phyloP scores from a whole-genome alignment of 1,140 invertebrate species.

The Lordiphosa collinella region DNA sequence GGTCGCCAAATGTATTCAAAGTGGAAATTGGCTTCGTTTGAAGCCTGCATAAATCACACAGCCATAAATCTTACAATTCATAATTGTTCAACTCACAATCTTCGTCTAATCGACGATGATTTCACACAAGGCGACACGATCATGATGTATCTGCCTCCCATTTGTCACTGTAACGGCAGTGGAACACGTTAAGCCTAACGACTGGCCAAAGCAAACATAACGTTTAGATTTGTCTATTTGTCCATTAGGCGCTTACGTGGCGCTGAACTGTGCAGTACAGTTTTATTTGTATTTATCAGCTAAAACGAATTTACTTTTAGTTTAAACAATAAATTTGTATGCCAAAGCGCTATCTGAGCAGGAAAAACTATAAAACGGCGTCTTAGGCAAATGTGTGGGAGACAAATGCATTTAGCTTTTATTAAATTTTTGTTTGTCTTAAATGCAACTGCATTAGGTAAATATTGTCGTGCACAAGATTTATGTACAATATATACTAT shows the following conservation, averaged over 20 bases:
- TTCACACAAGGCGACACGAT: conserved; percentile 53
- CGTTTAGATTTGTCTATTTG: conserved; percentile 55
- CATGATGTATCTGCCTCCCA: conserved; percentile 69
- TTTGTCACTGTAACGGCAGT: conserved; percentile 68
- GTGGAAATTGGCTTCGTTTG: conserved; percentile 40
- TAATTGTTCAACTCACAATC: conserved; percentile 50
- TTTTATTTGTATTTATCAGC: conserved; percentile 40
- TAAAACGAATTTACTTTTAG: conserved; percentile 39
- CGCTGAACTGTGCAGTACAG: conserved; percentile 32
- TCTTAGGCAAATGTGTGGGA: conserved; percentile 14
- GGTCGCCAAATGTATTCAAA: conserved; percentile 15
- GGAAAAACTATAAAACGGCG: conserved; percentile 27
- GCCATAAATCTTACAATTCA: conserved; percentile 50
- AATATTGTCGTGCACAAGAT: conserved; percentile 25
- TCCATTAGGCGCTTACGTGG: conserved; percentile 62
- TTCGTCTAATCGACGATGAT: conserved; percentile 40
- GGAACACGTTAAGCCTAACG: conserved; percentile 67
- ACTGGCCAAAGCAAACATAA: conserved; percentile 55
- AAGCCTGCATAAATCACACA: conserved; percentile 56
- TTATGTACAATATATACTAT: no score
- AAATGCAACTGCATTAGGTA: conserved; percentile 36
- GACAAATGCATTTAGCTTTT: conserved; percentile 37
- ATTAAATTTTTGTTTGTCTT: conserved; percentile 21
- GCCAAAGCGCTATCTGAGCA: conserved; percentile 18
- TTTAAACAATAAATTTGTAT: conserved; percentile 69